A percentile compares a stretch with the other conserved stretches of the same genome.
These are phyloP conservation scores for Trichogramma pretiosum DNA, from an alignment of 1,140 invertebrate genomes.

Conservation along the genomic window DNA sequence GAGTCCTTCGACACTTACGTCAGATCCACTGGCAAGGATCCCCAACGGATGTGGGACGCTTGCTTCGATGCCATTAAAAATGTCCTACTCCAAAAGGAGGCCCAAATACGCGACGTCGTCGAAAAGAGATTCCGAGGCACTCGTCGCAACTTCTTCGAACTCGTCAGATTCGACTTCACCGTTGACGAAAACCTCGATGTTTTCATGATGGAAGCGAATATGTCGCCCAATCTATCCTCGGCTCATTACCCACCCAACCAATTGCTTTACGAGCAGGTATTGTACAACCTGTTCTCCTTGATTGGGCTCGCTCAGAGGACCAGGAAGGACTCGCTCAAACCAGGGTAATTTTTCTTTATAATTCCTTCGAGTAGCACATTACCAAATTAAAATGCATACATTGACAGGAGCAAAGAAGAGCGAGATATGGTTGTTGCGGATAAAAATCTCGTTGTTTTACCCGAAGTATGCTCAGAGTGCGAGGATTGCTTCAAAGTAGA, in stretches of 20 bases:
- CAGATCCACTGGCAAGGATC: constrained; percentile 58
- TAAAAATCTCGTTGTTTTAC: constrained; percentile 71
- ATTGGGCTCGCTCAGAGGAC: constrained; percentile 62
- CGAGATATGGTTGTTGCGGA: constrained; percentile 63
- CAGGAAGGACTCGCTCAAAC: constrained; percentile 31
- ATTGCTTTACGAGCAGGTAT: constrained; percentile 84
- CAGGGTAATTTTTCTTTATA: constrained; percentile 32
- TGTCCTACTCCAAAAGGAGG: constrained; percentile 69
- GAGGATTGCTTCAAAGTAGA: constrained; percentile 55
- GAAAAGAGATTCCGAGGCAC: constrained; percentile 35
- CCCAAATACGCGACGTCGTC: constrained; percentile 50
- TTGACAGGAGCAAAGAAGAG: constrained; percentile 40
- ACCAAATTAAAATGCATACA: constrained; percentile 6
- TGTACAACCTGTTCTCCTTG: constrained; percentile 77
- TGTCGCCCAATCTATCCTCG: constrained; percentile 95
- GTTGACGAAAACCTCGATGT: constrained; percentile 82
- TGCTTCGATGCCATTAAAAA: constrained; percentile 69
- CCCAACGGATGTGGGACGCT: constrained; percentile 69
- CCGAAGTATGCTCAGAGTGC: constrained; percentile 61
- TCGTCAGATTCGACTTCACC: constrained; percentile 89
- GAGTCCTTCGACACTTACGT: constrained; percentile 79
- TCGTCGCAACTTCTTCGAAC: constrained; percentile 79
- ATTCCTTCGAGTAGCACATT: constrained; percentile 7
- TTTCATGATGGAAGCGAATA: constrained; percentile 91
- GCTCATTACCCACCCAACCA: constrained; percentile 83